Evolutionary conservation across 2,888 invertebrate genomes (phyloP).

Genomic region (Epinotia nisella): DNA sequence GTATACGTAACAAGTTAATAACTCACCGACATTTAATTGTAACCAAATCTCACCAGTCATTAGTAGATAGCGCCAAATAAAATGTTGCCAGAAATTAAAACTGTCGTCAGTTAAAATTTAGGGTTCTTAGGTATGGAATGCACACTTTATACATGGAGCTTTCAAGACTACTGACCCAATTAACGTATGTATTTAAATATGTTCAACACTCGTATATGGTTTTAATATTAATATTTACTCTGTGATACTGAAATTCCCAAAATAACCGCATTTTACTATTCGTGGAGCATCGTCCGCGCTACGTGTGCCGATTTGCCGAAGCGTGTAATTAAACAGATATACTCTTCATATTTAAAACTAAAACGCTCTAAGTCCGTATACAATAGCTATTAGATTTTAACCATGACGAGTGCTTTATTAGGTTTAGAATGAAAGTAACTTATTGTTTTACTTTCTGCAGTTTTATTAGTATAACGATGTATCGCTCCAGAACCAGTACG

Average conservation of each 20-base stretch:
- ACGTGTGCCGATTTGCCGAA: constrained; percentile 35
- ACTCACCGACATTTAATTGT: too few relatives aligned
- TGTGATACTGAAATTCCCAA: constrained; percentile 6
- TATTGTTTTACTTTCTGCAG: constrained; percentile 7
- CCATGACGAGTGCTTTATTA: neutral
- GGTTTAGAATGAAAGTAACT: neutral
- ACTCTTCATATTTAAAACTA: neutral
- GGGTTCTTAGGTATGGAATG: too few relatives aligned
- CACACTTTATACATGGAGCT: neutral
- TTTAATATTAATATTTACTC: neutral
- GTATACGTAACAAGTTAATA: too few relatives aligned
- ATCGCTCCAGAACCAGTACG: constrained; percentile 22
- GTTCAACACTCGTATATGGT: neutral
- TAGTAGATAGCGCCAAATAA: too few relatives aligned
- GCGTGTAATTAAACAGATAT: constrained; percentile 33
- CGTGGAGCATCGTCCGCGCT: constrained; percentile 14
- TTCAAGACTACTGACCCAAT: neutral
- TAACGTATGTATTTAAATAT: neutral
- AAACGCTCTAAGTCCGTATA: constrained; percentile 1
- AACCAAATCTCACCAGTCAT: too few relatives aligned
- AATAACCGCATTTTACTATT: constrained; percentile 25
- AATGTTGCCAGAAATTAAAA: too few relatives aligned
- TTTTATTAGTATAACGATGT: constrained; percentile 9
- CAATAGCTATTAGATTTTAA: neutral
- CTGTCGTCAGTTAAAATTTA: too few relatives aligned